phyloP scores from a whole-genome alignment of 2,797 vertebrate genomes.

The Amblyraja radiata region DNA sequence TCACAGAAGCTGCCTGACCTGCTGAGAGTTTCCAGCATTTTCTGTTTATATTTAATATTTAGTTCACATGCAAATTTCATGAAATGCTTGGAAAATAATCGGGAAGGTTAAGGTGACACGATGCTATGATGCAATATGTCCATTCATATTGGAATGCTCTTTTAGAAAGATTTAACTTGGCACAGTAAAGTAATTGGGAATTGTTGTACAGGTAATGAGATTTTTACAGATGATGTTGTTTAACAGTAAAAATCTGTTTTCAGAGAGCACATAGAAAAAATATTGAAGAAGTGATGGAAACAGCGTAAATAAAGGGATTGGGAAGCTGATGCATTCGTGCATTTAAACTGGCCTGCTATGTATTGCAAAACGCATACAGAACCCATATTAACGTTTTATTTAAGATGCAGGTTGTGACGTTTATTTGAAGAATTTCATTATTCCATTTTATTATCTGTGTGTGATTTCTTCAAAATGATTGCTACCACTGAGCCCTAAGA shows the following conservation, averaged over 20 bases:
- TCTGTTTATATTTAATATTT: too few relatives aligned
- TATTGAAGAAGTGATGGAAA: slow-evolving; percentile 13
- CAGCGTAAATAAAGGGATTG: neutral
- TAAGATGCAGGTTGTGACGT: neutral
- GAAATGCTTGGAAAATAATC: too few relatives aligned
- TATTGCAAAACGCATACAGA: neutral
- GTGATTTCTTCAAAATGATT: neutral
- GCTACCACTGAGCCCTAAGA: neutral
- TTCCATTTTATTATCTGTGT: slow-evolving; percentile 12
- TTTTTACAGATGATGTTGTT: neutral
- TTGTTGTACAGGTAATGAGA: neutral
- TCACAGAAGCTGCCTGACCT: too few relatives aligned
- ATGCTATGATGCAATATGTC: too few relatives aligned
- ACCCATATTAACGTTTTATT: neutral
- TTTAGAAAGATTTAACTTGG: too few relatives aligned
- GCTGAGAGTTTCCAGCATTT: too few relatives aligned
- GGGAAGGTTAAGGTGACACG: too few relatives aligned
- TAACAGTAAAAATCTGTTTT: neutral
- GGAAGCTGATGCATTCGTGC: neutral
- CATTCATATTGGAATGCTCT: too few relatives aligned
- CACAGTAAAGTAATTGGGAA: neutral
- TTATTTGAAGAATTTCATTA: slow-evolving; percentile 20
- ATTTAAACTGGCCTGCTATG: neutral
- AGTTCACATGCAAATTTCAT: too few relatives aligned
- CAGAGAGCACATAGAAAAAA: neutral